Conservation (phyloP, 2,888 invertebrate species). For the Archips crataeganus region DNA sequence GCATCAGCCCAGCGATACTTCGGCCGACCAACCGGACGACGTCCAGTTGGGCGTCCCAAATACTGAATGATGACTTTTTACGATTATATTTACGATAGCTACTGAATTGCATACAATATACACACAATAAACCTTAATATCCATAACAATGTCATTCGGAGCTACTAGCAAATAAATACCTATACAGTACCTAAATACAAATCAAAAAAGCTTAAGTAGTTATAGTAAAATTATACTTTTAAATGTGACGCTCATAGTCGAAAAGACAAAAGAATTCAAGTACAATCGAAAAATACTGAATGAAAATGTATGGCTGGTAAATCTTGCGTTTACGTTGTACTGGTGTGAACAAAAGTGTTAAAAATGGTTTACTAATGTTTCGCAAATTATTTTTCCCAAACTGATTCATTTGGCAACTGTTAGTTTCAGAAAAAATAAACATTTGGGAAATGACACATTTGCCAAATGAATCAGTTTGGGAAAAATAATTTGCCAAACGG, state of each 20-base stretch:
- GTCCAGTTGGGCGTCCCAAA: too few relatives aligned
- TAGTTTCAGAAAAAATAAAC: too few relatives aligned
- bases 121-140: not conserved
- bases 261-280: conserved; percentile 18
- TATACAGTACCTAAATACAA: not conserved
- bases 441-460: too few relatives aligned
- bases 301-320: conserved; percentile 6
- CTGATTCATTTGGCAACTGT: too few relatives aligned
- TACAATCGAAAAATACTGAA: conserved; percentile 17
- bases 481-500: too few relatives aligned
- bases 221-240: conserved; percentile 18
- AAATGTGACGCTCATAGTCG: not conserved
- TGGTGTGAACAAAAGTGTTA: not conserved
- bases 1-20: too few relatives aligned
- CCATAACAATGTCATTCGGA: conserved; percentile 5
- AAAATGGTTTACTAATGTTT: too few relatives aligned
- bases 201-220: conserved; percentile 6
- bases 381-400: too few relatives aligned
- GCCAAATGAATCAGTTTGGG: too few relatives aligned
- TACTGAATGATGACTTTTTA: too few relatives aligned
- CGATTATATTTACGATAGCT: not conserved
- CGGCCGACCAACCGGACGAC: too few relatives aligned
- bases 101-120: not conserved
- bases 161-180: not conserved
- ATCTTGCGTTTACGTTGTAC: not conserved